A percentile compares a stretch with the other conserved stretches of the same genome.
Evolutionary conservation across 2,888 invertebrate species (phyloP).

Genomic region (Apamea sordens): DNA sequence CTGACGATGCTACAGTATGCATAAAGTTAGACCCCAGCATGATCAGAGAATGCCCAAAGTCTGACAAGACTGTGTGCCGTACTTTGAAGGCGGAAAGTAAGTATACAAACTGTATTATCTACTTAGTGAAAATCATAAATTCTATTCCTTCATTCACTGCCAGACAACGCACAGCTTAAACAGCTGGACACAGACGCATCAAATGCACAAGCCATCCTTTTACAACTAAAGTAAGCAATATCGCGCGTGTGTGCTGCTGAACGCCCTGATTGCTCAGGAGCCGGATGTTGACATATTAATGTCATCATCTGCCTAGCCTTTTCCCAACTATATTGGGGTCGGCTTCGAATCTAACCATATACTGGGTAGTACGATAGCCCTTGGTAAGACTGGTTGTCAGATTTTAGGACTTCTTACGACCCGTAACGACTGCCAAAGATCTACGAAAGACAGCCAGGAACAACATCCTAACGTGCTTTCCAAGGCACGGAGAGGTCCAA

Average conservation of each 20-base stretch:
- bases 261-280: background rate
- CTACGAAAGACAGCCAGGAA: no score
- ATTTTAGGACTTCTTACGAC: no score
- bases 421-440: no score
- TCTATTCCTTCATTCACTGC: background rate
- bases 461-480: no score
- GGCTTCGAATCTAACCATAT: no score
- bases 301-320: background rate
- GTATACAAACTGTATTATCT: conserved; percentile 8
- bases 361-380: no score
- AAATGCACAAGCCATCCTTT: background rate
- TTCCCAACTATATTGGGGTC: no score
- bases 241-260: background rate
- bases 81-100: conserved; percentile 15
- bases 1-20: background rate
- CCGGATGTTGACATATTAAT: background rate
- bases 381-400: no score
- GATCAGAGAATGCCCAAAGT: conserved; percentile 12
- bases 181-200: background rate
- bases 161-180: background rate
- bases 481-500: no score
- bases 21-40: conserved; percentile 2
- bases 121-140: background rate
- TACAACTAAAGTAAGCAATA: background rate
- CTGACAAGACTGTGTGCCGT: conserved; percentile 17